Evolutionary conservation across 1,140 invertebrate genomes (phyloP).

Genomic region (Acromyrmex echinatior): DNA sequence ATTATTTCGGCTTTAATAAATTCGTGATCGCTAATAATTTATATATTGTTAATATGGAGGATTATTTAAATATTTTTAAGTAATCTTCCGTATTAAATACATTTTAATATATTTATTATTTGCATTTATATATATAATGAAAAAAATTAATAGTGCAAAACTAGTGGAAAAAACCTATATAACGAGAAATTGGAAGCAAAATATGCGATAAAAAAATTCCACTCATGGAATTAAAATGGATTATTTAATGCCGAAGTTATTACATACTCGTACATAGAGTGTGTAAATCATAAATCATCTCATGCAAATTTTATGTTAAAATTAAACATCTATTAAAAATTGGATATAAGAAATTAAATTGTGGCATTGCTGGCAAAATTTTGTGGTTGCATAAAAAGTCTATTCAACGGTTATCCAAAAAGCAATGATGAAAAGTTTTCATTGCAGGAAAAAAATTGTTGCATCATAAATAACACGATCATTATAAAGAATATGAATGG

Average conservation of each 20-base stretch:
- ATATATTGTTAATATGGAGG: too few species aligned
- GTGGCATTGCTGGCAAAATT: background rate
- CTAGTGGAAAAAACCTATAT: background rate
- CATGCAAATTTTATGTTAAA: background rate
- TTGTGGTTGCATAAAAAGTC: background rate
- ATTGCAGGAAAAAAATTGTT: background rate
- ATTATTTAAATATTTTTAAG: background rate
- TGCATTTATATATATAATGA: background rate
- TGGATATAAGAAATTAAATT: background rate
- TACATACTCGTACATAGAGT: background rate
- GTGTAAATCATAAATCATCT: background rate
- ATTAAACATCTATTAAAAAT: background rate
- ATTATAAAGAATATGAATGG: slow-evolving; percentile 55
- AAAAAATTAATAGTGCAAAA: background rate
- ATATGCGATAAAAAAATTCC: slow-evolving; percentile 36
- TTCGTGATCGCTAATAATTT: background rate
- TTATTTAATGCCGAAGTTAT: background rate
- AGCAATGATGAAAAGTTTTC: slow-evolving; percentile 13
- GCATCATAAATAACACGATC: slow-evolving; percentile 50
- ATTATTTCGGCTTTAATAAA: slow-evolving; percentile 1
- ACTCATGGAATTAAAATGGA: background rate
- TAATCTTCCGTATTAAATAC: background rate
- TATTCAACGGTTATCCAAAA: background rate
- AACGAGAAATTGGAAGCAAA: slow-evolving; percentile 3
- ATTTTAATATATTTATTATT: background rate